Percentiles rank a stretch among this genome's conserved stretches.
Evolutionary conservation across 2,888 invertebrate species (phyloP).

Genomic region (Spatulosminthurus flaviceps): DNA sequence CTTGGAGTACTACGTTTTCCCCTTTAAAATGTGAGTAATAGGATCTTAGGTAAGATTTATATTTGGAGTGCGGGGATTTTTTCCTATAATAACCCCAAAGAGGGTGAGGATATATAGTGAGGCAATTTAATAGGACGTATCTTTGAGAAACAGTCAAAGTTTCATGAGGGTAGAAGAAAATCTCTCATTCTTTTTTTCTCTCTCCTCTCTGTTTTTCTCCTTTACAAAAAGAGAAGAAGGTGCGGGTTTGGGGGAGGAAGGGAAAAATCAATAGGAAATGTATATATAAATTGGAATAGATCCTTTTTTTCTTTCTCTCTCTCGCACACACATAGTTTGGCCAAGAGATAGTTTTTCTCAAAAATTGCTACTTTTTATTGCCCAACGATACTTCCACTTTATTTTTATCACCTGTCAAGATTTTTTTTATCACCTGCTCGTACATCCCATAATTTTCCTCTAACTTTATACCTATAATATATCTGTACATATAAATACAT

Average conservation of each 20-base stretch:
- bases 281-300: neutral
- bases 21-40: too few relatives aligned
- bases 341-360: neutral
- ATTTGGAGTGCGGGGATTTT: slow-evolving; percentile 5
- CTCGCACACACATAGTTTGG: too few relatives aligned
- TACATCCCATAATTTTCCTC: slow-evolving; percentile 2
- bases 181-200: too few relatives aligned
- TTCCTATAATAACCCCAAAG: slow-evolving; percentile 29
- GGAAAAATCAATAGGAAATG: neutral
- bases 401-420: slow-evolving; percentile 47
- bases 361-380: slow-evolving; percentile 19
- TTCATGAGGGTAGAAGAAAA: neutral
- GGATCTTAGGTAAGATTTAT: slow-evolving; percentile 59
- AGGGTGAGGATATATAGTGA: too few relatives aligned
- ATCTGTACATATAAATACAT: too few relatives aligned
- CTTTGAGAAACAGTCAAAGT: slow-evolving; percentile 19
- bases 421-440: slow-evolving; percentile 31
- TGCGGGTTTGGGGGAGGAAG: too few relatives aligned
- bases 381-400: slow-evolving; percentile 37
- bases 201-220: too few relatives aligned
- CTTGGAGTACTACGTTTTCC: too few relatives aligned
- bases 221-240: too few relatives aligned
- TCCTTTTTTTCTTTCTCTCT: too few relatives aligned
- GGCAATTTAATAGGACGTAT: neutral
- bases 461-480: too few relatives aligned